Conservation (phyloP, 2,888 invertebrate species). For the Dynastes maya region DNA sequence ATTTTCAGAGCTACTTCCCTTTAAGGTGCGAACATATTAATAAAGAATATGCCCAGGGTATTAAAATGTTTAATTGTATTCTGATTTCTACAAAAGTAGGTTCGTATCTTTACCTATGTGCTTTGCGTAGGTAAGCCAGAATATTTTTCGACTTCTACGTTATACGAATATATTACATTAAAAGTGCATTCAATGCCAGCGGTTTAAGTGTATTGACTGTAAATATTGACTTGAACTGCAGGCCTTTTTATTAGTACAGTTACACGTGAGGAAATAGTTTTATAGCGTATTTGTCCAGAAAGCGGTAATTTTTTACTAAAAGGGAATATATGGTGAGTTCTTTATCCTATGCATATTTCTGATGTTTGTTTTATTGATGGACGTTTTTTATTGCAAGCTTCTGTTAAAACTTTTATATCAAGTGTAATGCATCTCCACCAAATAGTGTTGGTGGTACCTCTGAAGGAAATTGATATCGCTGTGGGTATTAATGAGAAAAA, state of each 20-base stretch:
- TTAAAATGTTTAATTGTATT: too few relatives aligned
- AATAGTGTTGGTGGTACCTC: too few relatives aligned
- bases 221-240: conserved; percentile 18
- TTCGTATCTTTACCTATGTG: not conserved
- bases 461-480: too few relatives aligned
- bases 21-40: too few relatives aligned
- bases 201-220: conserved; percentile 1
- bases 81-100: too few relatives aligned
- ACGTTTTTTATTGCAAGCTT: not conserved
- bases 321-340: not conserved
- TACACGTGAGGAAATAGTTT: not conserved
- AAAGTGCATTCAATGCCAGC: not conserved
- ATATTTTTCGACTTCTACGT: not conserved
- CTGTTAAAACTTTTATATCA: not conserved
- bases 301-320: not conserved
- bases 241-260: conserved; percentile 7
- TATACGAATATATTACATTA: not conserved
- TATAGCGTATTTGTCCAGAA: not conserved
- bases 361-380: not conserved
- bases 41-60: too few relatives aligned
- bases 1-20: too few relatives aligned
- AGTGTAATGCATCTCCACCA: not conserved
- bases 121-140: not conserved
- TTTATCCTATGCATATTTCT: not conserved
- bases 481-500: too few relatives aligned